Base-by-base conservation (phyloP, 1,140 invertebrate genomes). In the Sarcophaga bullata region DNA sequence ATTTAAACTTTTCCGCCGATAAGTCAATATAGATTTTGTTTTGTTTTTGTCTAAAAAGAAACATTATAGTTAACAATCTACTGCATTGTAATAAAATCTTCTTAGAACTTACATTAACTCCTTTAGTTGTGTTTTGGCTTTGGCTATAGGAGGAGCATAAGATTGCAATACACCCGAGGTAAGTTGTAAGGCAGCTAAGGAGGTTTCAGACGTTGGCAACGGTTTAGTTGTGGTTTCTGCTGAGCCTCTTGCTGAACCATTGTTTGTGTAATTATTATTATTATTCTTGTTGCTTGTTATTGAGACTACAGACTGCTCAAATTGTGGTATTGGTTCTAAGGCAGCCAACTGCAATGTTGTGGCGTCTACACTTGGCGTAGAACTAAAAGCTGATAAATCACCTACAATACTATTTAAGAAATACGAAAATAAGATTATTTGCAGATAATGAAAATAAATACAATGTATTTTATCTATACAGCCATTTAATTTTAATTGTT, bases 21-120 rank as follows among this genome's bases (percentile, higher is more conserved):
- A 89, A 76, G 73, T 89, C 88, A 58, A 89, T 87, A 81, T 89
- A 89, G 54, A 89, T 87, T 84, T 89, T 89, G 72, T 89, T 89
- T 73, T 89, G 88, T 37, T 87, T 89, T 8, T 85, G 85, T 46
- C 88, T 89, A 73, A 48, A 82, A 15, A 19, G 47, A 50, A 9
- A 68, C 75, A 19, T 54, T 37, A 2, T 8, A 80, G 52, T 15
- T 50, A 6, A 52, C 52, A 13, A 68, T 19, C 13, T 1, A 13
- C 13, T 68, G n/a, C n/a, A 68, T 37, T 37, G 25, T 37, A 37
- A 1, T 37, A 1, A 37, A 37, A 1, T 37, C 25, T 37, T 37
- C 25, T 37, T 76, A 37, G 13, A 82, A 84, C 86, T 85, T 81
- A 89, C 88, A 89, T 89, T 72, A 89, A 82, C 37, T 89, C 88